These are phyloP conservation scores for Hypomecis atomaria DNA, from an alignment of 2,888 invertebrate species.

Conservation along the genomic window DNA sequence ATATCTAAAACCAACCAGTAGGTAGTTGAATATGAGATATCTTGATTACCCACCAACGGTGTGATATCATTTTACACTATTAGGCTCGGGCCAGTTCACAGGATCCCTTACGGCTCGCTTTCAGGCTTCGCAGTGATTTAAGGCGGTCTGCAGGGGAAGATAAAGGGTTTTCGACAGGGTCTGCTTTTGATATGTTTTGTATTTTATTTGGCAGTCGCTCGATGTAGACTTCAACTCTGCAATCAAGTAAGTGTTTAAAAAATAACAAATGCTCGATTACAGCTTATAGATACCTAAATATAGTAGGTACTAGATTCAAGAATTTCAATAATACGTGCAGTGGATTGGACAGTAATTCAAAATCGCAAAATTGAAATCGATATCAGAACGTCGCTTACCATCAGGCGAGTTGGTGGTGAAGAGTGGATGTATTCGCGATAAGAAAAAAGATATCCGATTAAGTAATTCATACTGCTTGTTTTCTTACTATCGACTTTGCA, in stretches of 20 bases:
- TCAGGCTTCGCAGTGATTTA: slow-evolving; percentile 55
- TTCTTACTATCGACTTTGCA: no score
- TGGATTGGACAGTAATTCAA: no score
- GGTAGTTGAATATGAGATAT: not conserved
- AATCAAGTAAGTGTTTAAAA: not conserved
- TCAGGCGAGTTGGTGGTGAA: no score
- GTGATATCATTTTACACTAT: slow-evolving; percentile 10
- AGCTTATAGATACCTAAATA: no score
- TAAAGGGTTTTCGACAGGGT: slow-evolving; percentile 43
- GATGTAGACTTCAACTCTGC: not conserved
- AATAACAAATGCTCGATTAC: no score
- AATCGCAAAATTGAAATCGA: no score
- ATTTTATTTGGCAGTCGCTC: slow-evolving; percentile 1
- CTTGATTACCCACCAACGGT: not conserved
- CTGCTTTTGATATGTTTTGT: slow-evolving; percentile 12
- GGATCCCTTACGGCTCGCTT: slow-evolving; percentile 40
- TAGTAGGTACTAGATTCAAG: no score
- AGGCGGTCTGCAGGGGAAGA: slow-evolving; percentile 44
- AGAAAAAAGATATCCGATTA: no score
- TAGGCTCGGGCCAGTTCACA: slow-evolving; percentile 10
- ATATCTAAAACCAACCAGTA: not conserved
- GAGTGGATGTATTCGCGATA: no score
- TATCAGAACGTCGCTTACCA: no score
- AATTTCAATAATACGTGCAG: no score
- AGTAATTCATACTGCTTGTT: no score